Percentiles rank a stretch among this genome's conserved stretches.
phyloP scores from a whole-genome alignment of 2,888 invertebrate species.

The Branchellion lobata region DNA sequence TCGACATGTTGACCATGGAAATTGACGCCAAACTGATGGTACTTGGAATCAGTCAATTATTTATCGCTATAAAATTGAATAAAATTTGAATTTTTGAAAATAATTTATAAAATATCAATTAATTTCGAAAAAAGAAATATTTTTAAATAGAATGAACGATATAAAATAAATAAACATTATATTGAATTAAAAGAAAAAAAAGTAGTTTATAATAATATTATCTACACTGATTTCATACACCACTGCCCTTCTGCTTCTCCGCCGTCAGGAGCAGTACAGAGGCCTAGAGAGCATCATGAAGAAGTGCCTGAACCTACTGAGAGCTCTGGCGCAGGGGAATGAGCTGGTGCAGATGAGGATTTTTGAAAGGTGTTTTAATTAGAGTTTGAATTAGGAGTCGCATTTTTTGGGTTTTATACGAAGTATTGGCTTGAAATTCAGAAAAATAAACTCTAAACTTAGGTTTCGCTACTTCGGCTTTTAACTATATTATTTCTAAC shows the following conservation, averaged over 20 bases:
- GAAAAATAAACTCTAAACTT: no score
- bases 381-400: no score
- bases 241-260: no score
- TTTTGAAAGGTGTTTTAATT: conserved; percentile 54
- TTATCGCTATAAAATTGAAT: neutral
- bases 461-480: no score
- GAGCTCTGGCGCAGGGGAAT: conserved; percentile 58
- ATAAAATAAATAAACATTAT: neutral
- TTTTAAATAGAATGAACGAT: neutral
- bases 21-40: conserved; percentile 60
- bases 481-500: no score
- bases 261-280: conserved; percentile 57
- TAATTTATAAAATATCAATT: neutral
- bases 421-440: no score
- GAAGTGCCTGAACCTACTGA: conserved; percentile 59
- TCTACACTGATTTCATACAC: no score
- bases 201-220: no score
- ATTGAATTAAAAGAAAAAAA: no score
- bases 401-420: no score
- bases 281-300: conserved; percentile 59
- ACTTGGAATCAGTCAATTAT: conserved; percentile 40
- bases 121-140: neutral
- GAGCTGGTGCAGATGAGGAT: conserved; percentile 59
- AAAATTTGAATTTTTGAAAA: neutral
- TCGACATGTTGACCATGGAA: conserved; percentile 60